phyloP scores from a whole-genome alignment of 2,113 vertebrate genomes.

The Sterna hirundo region DNA sequence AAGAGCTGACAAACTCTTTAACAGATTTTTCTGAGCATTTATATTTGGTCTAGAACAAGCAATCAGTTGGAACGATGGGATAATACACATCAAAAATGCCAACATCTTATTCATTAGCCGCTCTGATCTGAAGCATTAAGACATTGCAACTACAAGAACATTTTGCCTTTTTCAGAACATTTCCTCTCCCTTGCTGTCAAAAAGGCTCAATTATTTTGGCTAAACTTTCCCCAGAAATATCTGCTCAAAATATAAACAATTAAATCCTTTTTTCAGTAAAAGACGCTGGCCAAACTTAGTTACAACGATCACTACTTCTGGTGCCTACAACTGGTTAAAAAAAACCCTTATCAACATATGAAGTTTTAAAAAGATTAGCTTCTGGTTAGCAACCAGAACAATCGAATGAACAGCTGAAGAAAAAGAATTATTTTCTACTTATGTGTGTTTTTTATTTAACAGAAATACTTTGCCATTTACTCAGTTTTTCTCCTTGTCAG shows the following conservation, averaged over 20 bases:
- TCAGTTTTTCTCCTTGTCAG: background rate
- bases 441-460: background rate
- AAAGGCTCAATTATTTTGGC: background rate
- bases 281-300: background rate
- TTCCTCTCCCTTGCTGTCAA: background rate
- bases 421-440: background rate
- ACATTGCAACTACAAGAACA: background rate
- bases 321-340: background rate
- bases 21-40: background rate
- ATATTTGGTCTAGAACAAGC: background rate
- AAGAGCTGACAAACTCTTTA: background rate
- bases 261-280: background rate
- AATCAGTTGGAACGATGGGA: background rate
- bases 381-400: background rate
- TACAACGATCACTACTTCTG: background rate
- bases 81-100: background rate
- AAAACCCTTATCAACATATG: accelerated
- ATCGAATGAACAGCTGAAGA: background rate
- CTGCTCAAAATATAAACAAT: background rate
- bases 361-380: background rate
- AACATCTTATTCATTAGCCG: background rate
- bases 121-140: background rate
- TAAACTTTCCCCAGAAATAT: background rate
- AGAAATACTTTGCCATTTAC: background rate
- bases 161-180: background rate